Base-by-base conservation (phyloP, 2,113 vertebrate species). In the Sterrhoptilus dennistouni region DNA sequence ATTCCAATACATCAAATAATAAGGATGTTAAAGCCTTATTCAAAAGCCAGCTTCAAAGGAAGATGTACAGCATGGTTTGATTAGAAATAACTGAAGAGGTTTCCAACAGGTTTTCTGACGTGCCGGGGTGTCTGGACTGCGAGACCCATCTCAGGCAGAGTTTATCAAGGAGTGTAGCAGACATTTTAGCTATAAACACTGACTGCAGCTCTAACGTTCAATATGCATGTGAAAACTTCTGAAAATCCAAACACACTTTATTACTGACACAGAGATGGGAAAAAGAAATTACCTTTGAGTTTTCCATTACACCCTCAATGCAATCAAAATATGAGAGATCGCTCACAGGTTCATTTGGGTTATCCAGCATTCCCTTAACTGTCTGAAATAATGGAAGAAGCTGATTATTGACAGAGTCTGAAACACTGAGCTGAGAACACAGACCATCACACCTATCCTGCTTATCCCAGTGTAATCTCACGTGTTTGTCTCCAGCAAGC, bases 301-400 rank as follows among this genome's bases (percentile, higher is more conserved):
- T 99, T 94, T 99, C 99, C 99, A 99, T 99, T 85, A 99, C 99
- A 0, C 99, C 99, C 91, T 99, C 99, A 44, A 99, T 99, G 97
- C 99, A 99, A 96, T 99, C 99, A 81, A 99, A 99, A 95, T 99
- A 99, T 2, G 99, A 99, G 63, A 99, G 99, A 92, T 99, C 99
- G 9, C 98, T 99, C 82, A 99, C 99, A 4, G 99, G 99, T 92
- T 99, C 99, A 27, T 98, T 99, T 52, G 99, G 99, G 91, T 99
- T 99, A 83, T 99, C 99, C 72, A 99, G 96, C 98, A 99, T 99
- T 72, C 99, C 99, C 94, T 99, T 98, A 61, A 99, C 99, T 63
- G 99, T 99, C 99, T 99, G 94, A 36, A 95, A 85, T 36, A 50
- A 74, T 6, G 61, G 38, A 92, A 74, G 25, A 85, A 49, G 82